Evolutionary conservation across 53 echinoderm and acorn worm species (phyloP).

Genomic region (Temnopleurus reevesii): DNA sequence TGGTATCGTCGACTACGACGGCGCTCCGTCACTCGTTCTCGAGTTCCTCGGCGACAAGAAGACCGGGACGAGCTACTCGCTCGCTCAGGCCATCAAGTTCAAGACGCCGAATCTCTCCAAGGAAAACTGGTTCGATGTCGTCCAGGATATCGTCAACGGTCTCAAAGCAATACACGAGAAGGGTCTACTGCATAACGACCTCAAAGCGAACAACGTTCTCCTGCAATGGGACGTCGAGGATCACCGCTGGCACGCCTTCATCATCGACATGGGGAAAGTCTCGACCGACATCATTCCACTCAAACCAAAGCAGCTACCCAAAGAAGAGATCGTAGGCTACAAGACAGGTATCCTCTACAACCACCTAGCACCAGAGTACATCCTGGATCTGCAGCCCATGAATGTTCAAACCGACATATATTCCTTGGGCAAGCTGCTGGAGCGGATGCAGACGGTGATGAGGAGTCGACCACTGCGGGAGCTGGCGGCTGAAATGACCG

Average conservation of each 20-base stretch:
- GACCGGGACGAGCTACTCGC: background rate
- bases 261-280: constrained; percentile 44
- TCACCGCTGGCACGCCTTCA: constrained; percentile 23
- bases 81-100: constrained; percentile 32
- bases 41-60: constrained; percentile 47
- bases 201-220: constrained; percentile 36
- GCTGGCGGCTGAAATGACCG: background rate
- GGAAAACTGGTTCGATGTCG: constrained; percentile 14
- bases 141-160: constrained; percentile 10
- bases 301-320: background rate
- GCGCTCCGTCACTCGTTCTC: constrained; percentile 7
- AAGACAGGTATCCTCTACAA: background rate
- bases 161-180: constrained; percentile 40
- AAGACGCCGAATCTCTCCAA: background rate
- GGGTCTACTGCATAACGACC: constrained; percentile 39
- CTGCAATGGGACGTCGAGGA: background rate
- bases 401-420: constrained; percentile 34
- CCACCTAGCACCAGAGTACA: constrained; percentile 44
- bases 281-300: background rate
- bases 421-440: constrained; percentile 23
- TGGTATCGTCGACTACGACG: background rate
- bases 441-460: background rate
- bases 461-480: background rate
- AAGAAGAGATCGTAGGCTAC: constrained; percentile 38
- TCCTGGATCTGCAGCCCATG: background rate